These are phyloP conservation scores for Cottoperca gobio DNA, from an alignment of 2,797 vertebrate species.

Conservation along the genomic window DNA sequence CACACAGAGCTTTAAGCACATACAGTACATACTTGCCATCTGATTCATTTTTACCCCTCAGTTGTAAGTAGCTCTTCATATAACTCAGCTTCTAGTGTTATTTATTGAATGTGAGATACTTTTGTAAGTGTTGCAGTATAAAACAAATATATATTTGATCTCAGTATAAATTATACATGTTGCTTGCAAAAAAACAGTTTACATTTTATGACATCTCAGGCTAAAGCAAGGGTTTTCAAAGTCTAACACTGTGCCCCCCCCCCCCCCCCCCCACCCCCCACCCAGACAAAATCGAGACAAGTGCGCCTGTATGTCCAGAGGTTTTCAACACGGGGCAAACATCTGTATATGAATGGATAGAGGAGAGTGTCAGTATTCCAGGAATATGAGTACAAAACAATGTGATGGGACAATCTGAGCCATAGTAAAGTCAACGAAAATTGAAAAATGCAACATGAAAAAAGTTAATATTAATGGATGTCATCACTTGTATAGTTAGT, in stretches of 20 bases:
- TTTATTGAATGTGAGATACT: not conserved
- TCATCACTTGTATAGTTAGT: not conserved
- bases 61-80: constrained; percentile 5
- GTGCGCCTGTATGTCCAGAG: constrained; percentile 11
- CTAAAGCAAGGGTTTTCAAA: not conserved
- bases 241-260: not conserved
- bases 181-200: not conserved
- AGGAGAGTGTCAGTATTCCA: constrained; percentile 12
- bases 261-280: not conserved
- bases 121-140: not conserved
- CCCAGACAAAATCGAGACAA: not conserved
- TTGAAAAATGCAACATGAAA: constrained; percentile 1
- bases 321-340: constrained; percentile 18
- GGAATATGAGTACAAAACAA: not conserved
- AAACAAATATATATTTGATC: not conserved
- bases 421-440: not conserved
- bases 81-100: not conserved
- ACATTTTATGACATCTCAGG: not conserved
- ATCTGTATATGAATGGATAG: constrained; percentile 11
- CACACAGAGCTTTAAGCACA: constrained; percentile 52
- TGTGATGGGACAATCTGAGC: constrained; percentile 13
- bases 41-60: constrained; percentile 12
- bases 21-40: constrained; percentile 21
- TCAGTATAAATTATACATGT: constrained; percentile 10
- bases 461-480: not conserved